Evolutionary conservation across 1,140 invertebrate species (phyloP), one percentile per base, ranked within the genome.

Genomic region (Macrobrachium rosenbergii): DNA sequence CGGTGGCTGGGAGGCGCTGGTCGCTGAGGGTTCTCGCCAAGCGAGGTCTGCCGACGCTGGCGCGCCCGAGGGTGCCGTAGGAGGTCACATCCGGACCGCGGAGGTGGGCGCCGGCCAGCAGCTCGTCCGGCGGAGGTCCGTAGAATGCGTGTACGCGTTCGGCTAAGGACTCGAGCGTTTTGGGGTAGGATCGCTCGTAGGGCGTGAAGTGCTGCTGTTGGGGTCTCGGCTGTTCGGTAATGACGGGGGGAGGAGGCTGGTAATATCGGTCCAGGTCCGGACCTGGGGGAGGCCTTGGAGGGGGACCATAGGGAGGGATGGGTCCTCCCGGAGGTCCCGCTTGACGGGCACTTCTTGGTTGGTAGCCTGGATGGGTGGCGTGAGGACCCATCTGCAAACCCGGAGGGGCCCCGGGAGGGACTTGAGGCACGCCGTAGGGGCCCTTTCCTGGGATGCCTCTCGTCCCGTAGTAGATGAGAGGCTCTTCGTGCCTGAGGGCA

Each of bases 121-220:
- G 69, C 64, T 90, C 92, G 91, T 77, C 69, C 19, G 95, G 95
- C 96, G 96, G 72, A 95, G 92, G 91, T 95, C 96, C 81, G 95
- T 96, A 87, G 95, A 94, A 59, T 96, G 93, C 82, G 96, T 91
- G 90, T 45, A 91, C 90, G 93, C 97, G 97, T 92, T 98, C 96
- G 0, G 96, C 96, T 5, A 98, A 93, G 90, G 96, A 97, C 91
- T 98, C 96, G 77, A 97, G 91, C 0, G 97, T 98, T 91, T 97
- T 88, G 28, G 87, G 90, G 63, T 89, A 89, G 8, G 87, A 89
- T n/a, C 87, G 88, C 72, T 87, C 90, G 76, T 88, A 89, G 14
- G 85, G 89, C n/a, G 82, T 88, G 72, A 89, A 89, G 69, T 88
- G 83, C 60, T 84, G 86, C 78, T 90, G 83, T 37, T 79, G 82